A percentile compares a stretch with the other conserved stretches of the same genome.
Evolutionary conservation across 2,113 vertebrate genomes (phyloP).

Genomic region (Gnathonemus longibarbis): DNA sequence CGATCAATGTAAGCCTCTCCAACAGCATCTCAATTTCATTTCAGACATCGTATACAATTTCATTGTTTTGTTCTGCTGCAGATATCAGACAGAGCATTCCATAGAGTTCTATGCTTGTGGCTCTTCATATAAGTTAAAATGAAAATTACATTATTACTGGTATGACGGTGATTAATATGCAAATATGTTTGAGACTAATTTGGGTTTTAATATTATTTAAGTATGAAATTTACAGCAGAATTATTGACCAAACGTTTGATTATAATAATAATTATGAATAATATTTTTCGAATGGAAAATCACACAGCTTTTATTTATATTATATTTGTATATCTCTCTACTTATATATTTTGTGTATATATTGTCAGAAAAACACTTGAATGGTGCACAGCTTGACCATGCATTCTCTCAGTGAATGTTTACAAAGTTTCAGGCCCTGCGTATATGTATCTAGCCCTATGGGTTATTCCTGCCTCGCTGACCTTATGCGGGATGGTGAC

Average conservation of each 20-base stretch:
- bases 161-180: neutral
- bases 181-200: neutral
- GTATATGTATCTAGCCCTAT: neutral
- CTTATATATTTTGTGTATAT: neutral
- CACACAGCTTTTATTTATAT: neutral
- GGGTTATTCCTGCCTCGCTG: neutral
- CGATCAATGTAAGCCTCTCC: slow-evolving; percentile 31
- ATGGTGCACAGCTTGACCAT: neutral
- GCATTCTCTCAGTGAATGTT: neutral
- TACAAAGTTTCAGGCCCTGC: neutral
- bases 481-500: neutral
- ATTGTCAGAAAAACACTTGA: neutral
- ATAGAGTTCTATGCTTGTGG: neutral
- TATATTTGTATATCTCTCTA: neutral
- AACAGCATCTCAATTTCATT: neutral
- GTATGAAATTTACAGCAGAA: neutral
- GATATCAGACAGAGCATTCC: neutral
- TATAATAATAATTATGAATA: neutral
- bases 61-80: neutral
- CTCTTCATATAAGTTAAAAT: neutral
- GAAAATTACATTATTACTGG: neutral
- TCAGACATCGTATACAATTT: neutral
- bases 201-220: neutral
- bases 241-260: neutral
- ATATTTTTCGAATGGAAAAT: neutral